These are phyloP conservation scores for Lutra lutra DNA, from an alignment of 2,797 vertebrate species.

Conservation along the genomic window DNA sequence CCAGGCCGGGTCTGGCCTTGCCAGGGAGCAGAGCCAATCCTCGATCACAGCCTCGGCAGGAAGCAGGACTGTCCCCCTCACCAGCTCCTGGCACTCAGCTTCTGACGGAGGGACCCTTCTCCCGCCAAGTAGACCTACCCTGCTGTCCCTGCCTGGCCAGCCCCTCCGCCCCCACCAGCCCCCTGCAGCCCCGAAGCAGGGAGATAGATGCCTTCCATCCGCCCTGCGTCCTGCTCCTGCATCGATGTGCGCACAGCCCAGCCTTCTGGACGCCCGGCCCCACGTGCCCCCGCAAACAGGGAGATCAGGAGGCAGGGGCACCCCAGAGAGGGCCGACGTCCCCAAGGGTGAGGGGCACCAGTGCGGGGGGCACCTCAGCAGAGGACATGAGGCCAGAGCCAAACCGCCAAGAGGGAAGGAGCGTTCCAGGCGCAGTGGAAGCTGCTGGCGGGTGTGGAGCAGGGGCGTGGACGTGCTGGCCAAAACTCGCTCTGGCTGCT, in stretches of 20 bases:
- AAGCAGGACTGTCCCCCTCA: background rate
- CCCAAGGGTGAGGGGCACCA: background rate
- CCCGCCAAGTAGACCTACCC: background rate
- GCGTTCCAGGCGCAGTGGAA: accelerated
- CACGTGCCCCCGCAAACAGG: background rate
- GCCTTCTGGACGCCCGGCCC: background rate
- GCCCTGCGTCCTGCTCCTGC: background rate
- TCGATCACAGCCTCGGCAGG: background rate
- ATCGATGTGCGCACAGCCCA: accelerated
- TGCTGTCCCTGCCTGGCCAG: accelerated
- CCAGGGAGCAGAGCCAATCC: background rate
- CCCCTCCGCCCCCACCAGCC: background rate
- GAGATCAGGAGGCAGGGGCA: accelerated
- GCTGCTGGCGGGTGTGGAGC: background rate
- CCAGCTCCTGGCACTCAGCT: background rate
- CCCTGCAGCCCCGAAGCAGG: background rate
- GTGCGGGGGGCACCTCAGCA: background rate
- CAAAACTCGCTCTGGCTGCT: too few relatives aligned
- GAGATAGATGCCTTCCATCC: background rate
- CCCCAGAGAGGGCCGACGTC: background rate
- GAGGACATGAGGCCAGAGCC: background rate
- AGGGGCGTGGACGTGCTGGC: background rate
- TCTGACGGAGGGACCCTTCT: too few relatives aligned
- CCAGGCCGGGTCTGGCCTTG: background rate
- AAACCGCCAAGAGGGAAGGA: background rate